phyloP scores from a whole-genome alignment of 2,888 invertebrate species.

The Drosophila hamatofila region DNA sequence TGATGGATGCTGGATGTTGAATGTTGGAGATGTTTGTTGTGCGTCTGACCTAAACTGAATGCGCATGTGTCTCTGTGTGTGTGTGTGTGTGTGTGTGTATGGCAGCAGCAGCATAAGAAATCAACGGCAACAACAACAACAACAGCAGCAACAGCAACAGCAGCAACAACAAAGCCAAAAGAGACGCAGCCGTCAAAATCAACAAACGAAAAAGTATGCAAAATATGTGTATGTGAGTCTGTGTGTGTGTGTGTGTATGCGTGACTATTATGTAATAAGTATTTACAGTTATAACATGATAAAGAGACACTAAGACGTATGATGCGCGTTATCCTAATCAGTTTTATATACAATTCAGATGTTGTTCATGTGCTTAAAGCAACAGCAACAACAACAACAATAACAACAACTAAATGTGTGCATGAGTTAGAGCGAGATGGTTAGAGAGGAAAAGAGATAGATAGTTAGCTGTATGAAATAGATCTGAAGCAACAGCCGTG shows the following conservation, averaged over 20 bases:
- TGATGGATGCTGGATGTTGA: not conserved
- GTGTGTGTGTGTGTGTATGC: not conserved
- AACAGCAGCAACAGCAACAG: constrained; percentile 24
- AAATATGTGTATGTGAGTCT: constrained; percentile 7
- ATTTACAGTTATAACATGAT: constrained; percentile 6
- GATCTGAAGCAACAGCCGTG: not conserved
- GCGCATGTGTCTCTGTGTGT: not conserved
- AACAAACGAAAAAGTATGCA: constrained; percentile 27
- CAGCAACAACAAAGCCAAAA: constrained; percentile 33
- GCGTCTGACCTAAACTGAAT: not conserved
- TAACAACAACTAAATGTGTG: constrained; percentile 11
- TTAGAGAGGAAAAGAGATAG: not conserved
- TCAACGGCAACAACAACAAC: constrained; percentile 40
- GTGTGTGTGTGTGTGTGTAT: constrained; percentile 4
- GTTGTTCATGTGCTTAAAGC: constrained; percentile 1
- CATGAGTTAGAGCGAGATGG: constrained; percentile 23
- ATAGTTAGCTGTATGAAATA: not conserved
- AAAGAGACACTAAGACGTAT: not conserved
- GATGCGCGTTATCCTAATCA: constrained; percentile 8
- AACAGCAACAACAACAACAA: constrained; percentile 24
- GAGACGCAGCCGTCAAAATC: constrained; percentile 17
- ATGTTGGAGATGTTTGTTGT: constrained; percentile 3
- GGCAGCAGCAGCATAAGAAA: constrained; percentile 30
- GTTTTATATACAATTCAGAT: not conserved
- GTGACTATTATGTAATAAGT: not conserved